These are phyloP conservation scores for Barbus barbus DNA, from an alignment of 2,113 vertebrate species.

Conservation along the genomic window DNA sequence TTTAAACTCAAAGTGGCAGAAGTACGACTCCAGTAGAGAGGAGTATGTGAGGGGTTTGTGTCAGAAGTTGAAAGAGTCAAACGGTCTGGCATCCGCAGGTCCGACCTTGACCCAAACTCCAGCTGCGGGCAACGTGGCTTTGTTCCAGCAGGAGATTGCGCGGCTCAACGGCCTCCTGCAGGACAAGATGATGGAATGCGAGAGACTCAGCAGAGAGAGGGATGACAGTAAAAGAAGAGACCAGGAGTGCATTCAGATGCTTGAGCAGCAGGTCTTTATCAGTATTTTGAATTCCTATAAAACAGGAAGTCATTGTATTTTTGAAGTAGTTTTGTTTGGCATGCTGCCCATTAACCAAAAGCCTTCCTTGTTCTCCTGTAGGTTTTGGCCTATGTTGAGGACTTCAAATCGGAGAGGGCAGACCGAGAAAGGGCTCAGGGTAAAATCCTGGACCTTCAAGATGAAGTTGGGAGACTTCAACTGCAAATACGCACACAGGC, in stretches of 20 bases:
- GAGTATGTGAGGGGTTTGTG: slow-evolving; percentile 85
- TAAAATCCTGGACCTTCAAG: slow-evolving; percentile 83
- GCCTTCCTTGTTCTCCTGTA: slow-evolving; percentile 57
- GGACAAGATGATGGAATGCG: slow-evolving; percentile 78
- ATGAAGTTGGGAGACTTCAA: slow-evolving; percentile 76
- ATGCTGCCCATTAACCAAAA: background rate
- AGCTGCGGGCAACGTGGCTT: slow-evolving; percentile 51
- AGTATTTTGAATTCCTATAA: background rate
- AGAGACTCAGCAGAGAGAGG: slow-evolving; percentile 67
- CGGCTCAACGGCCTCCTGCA: slow-evolving; percentile 85
- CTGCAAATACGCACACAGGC: slow-evolving; percentile 80
- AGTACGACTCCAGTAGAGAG: slow-evolving; percentile 87
- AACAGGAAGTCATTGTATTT: slow-evolving; percentile 15
- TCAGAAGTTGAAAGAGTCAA: slow-evolving; percentile 77
- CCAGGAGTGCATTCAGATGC: slow-evolving; percentile 80
- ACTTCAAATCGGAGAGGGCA: slow-evolving; percentile 87
- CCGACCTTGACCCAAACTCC: background rate
- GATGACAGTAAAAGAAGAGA: slow-evolving; percentile 65
- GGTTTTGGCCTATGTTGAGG: slow-evolving; percentile 87
- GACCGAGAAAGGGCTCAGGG: slow-evolving; percentile 89
- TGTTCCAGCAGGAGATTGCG: slow-evolving; percentile 84
- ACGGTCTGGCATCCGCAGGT: slow-evolving; percentile 51
- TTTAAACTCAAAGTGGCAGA: slow-evolving; percentile 93
- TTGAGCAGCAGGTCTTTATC: slow-evolving; percentile 89
- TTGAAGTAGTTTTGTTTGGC: slow-evolving; percentile 4